These are phyloP conservation scores for Caenorhabditis virilis DNA, from an alignment of 2,888 invertebrate genomes.

Conservation along the genomic window DNA sequence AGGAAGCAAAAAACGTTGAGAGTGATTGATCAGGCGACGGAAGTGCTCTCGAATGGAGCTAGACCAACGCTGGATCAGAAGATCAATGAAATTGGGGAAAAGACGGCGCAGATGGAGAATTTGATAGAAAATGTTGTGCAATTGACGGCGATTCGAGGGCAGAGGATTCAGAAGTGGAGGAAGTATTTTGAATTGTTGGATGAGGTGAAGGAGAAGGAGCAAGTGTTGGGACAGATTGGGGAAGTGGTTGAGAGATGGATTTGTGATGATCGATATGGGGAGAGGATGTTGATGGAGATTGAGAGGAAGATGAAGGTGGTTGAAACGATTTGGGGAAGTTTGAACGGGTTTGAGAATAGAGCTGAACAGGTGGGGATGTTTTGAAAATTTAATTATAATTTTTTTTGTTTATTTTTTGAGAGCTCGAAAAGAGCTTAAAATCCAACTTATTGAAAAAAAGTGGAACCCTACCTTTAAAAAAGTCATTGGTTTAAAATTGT, in stretches of 20 bases:
- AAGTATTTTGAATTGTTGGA: constrained; percentile 12
- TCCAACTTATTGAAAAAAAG: too few relatives aligned
- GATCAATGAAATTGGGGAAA: constrained; percentile 25
- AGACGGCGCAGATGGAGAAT: constrained; percentile 15
- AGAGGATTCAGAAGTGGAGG: constrained; percentile 20
- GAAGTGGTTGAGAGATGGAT: background rate
- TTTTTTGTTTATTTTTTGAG: background rate
- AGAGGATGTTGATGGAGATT: constrained; percentile 16
- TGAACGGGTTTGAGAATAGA: constrained; percentile 5
- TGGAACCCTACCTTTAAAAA: too few relatives aligned
- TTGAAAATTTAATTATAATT: background rate
- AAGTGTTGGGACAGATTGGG: constrained; percentile 10
- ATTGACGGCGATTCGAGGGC: constrained; percentile 19
- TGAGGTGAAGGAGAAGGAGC: constrained; percentile 25
- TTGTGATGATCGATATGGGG: constrained; percentile 4
- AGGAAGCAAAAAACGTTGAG: constrained; percentile 18
- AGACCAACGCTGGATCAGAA: constrained; percentile 21
- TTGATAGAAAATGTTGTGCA: constrained; percentile 18
- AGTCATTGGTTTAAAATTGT: too few relatives aligned
- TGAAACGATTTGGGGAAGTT: constrained; percentile 7
- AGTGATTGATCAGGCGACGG: constrained; percentile 16
- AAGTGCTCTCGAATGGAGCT: constrained; percentile 8
- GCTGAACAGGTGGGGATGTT: constrained; percentile 6
- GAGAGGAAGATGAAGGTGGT: constrained; percentile 14
- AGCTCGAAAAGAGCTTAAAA: background rate